These are phyloP conservation scores for Sorex araneus DNA, from an alignment of 2,113 vertebrate genomes.

Conservation along the genomic window DNA sequence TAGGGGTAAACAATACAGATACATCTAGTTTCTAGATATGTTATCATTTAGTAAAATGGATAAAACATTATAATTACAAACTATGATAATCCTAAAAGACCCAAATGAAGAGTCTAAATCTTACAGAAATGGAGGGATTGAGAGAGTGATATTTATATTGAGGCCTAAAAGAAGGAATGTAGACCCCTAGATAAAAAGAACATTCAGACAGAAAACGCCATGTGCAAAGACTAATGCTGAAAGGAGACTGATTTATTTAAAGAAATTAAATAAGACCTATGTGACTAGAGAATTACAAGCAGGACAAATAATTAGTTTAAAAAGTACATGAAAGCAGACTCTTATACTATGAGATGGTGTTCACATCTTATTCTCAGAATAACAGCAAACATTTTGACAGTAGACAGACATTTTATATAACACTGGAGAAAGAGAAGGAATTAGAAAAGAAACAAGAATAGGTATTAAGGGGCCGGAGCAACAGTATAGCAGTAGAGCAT, in stretches of 20 bases:
- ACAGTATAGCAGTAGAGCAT: too few species aligned
- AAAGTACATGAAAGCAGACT: not conserved
- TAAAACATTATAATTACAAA: not conserved
- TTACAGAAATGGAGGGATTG: not conserved
- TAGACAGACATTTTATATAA: not conserved
- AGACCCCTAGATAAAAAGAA: not conserved
- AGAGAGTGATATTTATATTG: not conserved
- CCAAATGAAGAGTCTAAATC: not conserved
- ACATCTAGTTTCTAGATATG: not conserved
- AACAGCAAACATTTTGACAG: not conserved
- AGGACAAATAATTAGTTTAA: not conserved
- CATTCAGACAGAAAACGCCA: not conserved
- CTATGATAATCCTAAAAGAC: not conserved
- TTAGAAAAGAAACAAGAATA: not conserved
- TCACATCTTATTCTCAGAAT: conserved; percentile 10
- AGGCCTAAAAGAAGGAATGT: not conserved
- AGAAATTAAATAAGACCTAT: not conserved
- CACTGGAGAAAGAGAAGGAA: not conserved
- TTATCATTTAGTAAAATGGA: not conserved
- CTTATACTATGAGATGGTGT: not conserved
- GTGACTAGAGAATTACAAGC: not conserved
- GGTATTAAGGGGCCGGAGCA: not conserved
- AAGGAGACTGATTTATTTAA: not conserved
- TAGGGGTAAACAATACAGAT: not conserved
- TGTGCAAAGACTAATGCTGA: not conserved